phyloP scores from a whole-genome alignment of 2,113 vertebrate genomes.

The Tragelaphus imberbis region DNA sequence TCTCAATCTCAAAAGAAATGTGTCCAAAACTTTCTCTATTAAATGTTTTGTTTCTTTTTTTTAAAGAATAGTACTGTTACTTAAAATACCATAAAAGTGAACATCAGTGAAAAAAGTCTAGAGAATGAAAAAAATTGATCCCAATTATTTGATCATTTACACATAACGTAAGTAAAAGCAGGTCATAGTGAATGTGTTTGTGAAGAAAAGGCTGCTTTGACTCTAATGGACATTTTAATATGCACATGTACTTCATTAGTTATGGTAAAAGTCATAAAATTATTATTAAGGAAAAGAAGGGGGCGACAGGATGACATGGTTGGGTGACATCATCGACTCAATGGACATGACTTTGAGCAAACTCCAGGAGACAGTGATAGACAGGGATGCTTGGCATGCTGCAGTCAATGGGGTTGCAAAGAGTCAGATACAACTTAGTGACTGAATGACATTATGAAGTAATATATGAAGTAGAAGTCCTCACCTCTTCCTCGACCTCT shows the following conservation, averaged over 20 bases:
- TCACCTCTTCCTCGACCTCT: background rate
- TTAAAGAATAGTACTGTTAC: background rate
- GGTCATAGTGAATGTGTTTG: background rate
- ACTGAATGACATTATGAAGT: background rate
- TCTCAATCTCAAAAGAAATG: background rate
- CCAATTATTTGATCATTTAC: background rate
- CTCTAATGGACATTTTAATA: background rate
- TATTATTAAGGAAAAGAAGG: background rate
- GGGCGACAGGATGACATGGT: background rate
- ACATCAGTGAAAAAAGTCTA: background rate
- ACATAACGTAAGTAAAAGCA: rapidly evolving
- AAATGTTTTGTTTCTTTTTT: background rate
- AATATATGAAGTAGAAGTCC: background rate
- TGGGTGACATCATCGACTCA: background rate
- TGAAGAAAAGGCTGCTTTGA: background rate
- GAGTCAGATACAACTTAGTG: background rate
- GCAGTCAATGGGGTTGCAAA: background rate
- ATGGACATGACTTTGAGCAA: background rate
- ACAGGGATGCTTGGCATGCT: background rate
- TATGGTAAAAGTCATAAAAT: background rate
- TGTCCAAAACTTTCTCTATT: background rate
- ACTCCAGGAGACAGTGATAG: background rate
- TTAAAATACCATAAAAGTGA: background rate
- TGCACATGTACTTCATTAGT: background rate
- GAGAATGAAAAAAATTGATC: background rate